phyloP scores from a whole-genome alignment of 2,113 vertebrate genomes.

The Benitochromis conjunctus region DNA sequence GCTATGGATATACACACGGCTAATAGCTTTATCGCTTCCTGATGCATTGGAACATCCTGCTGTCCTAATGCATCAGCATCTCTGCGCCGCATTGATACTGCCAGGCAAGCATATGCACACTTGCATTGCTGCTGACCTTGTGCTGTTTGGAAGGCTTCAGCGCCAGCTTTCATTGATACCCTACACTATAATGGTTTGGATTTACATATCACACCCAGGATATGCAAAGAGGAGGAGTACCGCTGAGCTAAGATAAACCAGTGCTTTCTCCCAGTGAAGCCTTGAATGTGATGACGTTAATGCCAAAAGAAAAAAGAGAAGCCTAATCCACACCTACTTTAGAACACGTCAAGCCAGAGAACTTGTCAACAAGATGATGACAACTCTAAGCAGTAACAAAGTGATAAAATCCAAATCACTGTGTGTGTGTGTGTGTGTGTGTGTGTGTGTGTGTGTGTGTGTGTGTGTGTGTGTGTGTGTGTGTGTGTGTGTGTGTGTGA shows the following conservation, averaged over 20 bases:
- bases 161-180: constrained; percentile 20
- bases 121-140: constrained; percentile 53
- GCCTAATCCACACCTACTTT: background rate
- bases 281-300: background rate
- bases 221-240: background rate
- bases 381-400: background rate
- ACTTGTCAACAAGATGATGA: background rate
- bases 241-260: background rate
- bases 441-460: background rate
- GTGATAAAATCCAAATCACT: background rate
- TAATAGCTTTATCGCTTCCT: constrained; percentile 1
- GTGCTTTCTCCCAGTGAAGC: background rate
- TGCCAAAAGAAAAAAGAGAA: background rate
- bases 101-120: constrained; percentile 41
- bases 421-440: background rate
- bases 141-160: constrained; percentile 6
- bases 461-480: background rate
- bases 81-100: constrained; percentile 18
- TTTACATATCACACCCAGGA: background rate
- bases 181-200: background rate
- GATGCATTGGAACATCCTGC: constrained; percentile 10
- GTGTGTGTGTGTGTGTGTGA: background rate
- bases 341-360: background rate
- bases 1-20: background rate
- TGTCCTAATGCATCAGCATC: constrained; percentile 50